Evolutionary conservation across 2,888 invertebrate genomes (phyloP), one percentile per base, ranked within the genome.

Genomic region (Agonopterix subpropinquella): DNA sequence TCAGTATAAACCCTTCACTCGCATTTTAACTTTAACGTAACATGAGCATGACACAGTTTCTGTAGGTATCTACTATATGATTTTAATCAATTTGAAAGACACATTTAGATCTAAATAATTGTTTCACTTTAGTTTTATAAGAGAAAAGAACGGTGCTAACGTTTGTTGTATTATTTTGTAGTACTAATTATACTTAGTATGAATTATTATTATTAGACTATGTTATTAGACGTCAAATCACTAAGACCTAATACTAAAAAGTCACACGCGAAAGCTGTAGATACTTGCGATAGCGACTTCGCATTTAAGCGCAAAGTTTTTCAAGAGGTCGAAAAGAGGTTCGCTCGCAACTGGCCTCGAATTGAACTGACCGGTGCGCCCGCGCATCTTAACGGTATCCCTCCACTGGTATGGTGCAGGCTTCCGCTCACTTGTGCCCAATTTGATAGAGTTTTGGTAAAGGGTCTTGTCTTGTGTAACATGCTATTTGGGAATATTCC

Each of bases 1-100:
- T 50, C 53, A 57, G 53, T 46, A 48, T 36, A 47, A 54, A 60
- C 70, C 73, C 67, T 72, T 74, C 73, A 77, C 76, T 72, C 47
- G 55, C 63, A 65, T 65, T 62, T 66, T 67, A 53, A 56, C 54
- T 53, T 54, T 36, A 47, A 47, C 51, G 54, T 44, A 55, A 65
- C 54, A 55, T 56, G 56, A 57, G 63, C 54, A 55, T 56, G 56
- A 57, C 66, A 66, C 65, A 58, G 49, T 54, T 47, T 45, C 11
- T 47, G 18, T 41, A 7, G n/a, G n/a, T n/a, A n/a, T n/a, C n/a
- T n/a, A n/a, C 18, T 4, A 1, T 28, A 28, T 28, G 28, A 28
- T 28, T 28, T 28, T 5, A 28, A 28, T 28, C 28, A 28, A 28
- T 28, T 28, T 28, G 5, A 28, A 28, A 28, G 28, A 28, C 28